Evolutionary conservation across 2,888 invertebrate species (phyloP).

Genomic region (Rhyacophila evoluta): DNA sequence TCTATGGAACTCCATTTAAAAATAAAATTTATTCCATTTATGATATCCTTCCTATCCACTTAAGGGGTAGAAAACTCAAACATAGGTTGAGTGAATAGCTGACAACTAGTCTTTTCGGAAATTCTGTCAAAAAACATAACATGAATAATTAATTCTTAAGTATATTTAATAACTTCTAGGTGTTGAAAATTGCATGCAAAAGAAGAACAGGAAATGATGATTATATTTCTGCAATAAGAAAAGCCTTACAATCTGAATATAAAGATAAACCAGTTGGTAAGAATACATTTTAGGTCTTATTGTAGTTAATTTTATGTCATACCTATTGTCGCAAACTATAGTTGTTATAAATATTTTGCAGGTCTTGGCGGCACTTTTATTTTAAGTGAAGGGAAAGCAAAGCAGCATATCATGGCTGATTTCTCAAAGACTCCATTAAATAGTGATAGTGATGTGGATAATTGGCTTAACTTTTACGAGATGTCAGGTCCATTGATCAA

Average conservation of each 20-base stretch:
- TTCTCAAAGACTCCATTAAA: conserved; percentile 83
- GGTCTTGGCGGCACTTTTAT: conserved; percentile 92
- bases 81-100: no score
- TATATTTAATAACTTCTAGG: conserved; percentile 72
- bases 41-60: no score
- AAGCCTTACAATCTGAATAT: conserved; percentile 76
- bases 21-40: no score
- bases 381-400: conserved; percentile 83
- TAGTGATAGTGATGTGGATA: conserved; percentile 79
- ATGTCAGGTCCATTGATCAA: conserved; percentile 91
- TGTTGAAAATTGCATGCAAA: conserved; percentile 80
- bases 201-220: conserved; percentile 80
- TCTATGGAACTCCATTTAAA: no score
- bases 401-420: conserved; percentile 96
- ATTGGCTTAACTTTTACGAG: conserved; percentile 92
- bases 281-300: no score
- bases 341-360: conserved; percentile 60
- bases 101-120: no score
- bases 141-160: no score
- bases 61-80: no score
- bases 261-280: conserved; percentile 78
- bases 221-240: conserved; percentile 84
- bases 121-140: no score
- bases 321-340: no score
- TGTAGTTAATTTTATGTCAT: no score